Conservation (phyloP, 2,113 vertebrate genomes). For the Rhinolophus sinicus region DNA sequence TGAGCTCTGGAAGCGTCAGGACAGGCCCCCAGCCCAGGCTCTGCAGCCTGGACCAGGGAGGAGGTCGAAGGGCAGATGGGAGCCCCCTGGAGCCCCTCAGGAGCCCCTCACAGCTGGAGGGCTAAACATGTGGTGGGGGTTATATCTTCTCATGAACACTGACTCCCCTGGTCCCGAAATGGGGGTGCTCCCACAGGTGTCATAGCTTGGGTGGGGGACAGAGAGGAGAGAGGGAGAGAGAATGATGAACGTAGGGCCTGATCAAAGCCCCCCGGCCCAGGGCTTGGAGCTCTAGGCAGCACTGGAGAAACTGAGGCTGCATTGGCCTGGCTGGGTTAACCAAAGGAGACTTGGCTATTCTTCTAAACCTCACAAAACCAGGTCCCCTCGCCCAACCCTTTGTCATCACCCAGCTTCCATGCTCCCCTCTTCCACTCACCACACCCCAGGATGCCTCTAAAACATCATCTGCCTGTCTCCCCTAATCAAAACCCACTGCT, state of each 20-base stretch:
- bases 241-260: accelerated
- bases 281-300: background rate
- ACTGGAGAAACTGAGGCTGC: background rate
- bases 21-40: background rate
- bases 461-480: background rate
- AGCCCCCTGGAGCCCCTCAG: background rate
- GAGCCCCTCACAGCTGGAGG: accelerated
- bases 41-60: background rate
- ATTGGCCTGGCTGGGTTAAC: background rate
- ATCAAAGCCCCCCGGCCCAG: accelerated
- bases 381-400: background rate
- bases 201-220: constrained; percentile 48
- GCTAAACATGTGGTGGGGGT: constrained; percentile 75
- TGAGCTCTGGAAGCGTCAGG: background rate
- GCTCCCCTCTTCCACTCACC: too few species aligned
- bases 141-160: constrained; percentile 65
- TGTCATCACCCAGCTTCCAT: background rate
- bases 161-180: constrained; percentile 43
- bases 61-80: background rate
- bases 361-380: background rate
- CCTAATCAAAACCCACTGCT: background rate
- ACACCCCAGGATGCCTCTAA: background rate
- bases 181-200: background rate
- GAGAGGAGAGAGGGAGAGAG: background rate
- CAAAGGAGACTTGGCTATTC: background rate